These are phyloP conservation scores for Drosophila recens DNA, from an alignment of 2,888 invertebrate genomes.

Conservation along the genomic window DNA sequence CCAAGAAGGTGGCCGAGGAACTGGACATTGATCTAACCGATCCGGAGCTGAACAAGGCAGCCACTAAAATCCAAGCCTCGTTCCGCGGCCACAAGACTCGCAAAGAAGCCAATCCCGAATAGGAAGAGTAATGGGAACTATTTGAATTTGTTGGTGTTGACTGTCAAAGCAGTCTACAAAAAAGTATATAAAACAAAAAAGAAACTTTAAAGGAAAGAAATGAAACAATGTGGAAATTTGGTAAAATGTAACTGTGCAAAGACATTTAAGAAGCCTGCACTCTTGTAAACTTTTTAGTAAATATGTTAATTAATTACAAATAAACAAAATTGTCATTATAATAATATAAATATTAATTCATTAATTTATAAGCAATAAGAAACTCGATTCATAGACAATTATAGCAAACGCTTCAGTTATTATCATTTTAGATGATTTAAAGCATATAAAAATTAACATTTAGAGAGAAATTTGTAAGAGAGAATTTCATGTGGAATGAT, in stretches of 20 bases:
- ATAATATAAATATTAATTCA: constrained; percentile 44
- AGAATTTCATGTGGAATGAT: constrained; percentile 21
- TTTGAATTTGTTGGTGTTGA: constrained; percentile 67
- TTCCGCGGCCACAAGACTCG: constrained; percentile 96
- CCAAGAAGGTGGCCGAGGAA: constrained; percentile 89
- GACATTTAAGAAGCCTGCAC: constrained; percentile 52
- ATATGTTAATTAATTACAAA: constrained; percentile 67
- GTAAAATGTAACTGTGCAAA: constrained; percentile 66
- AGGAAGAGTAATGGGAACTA: constrained; percentile 43
- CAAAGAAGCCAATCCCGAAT: constrained; percentile 87
- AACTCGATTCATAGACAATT: constrained; percentile 13
- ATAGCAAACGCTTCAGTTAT: constrained; percentile 46
- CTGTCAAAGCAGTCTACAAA: constrained; percentile 51
- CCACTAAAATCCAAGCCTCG: constrained; percentile 96
- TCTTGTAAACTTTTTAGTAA: constrained; percentile 69
- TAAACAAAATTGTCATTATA: constrained; percentile 46
- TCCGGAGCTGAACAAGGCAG: constrained; percentile 94
- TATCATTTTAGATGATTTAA: constrained; percentile 27
- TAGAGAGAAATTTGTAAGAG: constrained; percentile 15
- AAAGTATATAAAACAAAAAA: constrained; percentile 28
- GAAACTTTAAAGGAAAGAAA: background rate
- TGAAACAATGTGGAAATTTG: constrained; percentile 51
- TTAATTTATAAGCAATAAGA: constrained; percentile 64
- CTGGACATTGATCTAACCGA: constrained; percentile 94
- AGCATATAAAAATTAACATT: constrained; percentile 5